Evolutionary conservation across 2,888 invertebrate genomes (phyloP).

Genomic region (Drosophila paramelanica): DNA sequence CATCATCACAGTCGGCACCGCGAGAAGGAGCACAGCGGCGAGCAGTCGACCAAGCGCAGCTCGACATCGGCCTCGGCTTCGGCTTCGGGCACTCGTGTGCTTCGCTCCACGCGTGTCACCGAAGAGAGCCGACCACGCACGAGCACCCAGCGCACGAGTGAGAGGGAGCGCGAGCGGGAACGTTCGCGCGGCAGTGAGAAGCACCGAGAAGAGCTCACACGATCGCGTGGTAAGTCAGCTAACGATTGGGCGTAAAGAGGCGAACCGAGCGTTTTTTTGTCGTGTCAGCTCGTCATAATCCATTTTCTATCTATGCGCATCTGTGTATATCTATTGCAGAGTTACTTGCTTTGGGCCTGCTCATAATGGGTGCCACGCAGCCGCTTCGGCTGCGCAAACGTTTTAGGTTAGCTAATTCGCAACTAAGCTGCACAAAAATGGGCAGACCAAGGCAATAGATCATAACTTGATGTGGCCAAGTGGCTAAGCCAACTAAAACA

Average conservation of each 20-base stretch:
- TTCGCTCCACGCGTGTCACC: constrained; percentile 62
- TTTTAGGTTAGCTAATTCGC: constrained; percentile 73
- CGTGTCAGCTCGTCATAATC: constrained; percentile 14
- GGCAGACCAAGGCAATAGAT: constrained; percentile 25
- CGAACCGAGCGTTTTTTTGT: neutral
- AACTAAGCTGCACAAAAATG: constrained; percentile 37
- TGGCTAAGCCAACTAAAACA: constrained; percentile 10
- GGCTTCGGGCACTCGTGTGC: constrained; percentile 44
- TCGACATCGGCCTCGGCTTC: constrained; percentile 28
- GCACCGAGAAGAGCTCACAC: constrained; percentile 39
- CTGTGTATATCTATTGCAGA: constrained; percentile 68
- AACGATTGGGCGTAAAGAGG: neutral
- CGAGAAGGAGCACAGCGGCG: constrained; percentile 49
- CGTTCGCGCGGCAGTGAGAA: constrained; percentile 42
- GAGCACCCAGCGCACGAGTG: constrained; percentile 53
- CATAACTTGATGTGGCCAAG: constrained; percentile 23
- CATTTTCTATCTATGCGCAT: constrained; percentile 17
- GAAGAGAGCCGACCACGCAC: constrained; percentile 65
- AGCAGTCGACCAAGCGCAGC: constrained; percentile 52
- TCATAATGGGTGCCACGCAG: constrained; percentile 83
- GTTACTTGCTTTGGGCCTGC: constrained; percentile 80
- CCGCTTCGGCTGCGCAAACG: constrained; percentile 74
- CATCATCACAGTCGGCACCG: constrained; percentile 73
- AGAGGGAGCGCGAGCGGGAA: constrained; percentile 53
- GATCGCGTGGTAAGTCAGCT: constrained; percentile 63